Conservation (phyloP, 2,888 invertebrate species). For the Nymphalis polychloros region DNA sequence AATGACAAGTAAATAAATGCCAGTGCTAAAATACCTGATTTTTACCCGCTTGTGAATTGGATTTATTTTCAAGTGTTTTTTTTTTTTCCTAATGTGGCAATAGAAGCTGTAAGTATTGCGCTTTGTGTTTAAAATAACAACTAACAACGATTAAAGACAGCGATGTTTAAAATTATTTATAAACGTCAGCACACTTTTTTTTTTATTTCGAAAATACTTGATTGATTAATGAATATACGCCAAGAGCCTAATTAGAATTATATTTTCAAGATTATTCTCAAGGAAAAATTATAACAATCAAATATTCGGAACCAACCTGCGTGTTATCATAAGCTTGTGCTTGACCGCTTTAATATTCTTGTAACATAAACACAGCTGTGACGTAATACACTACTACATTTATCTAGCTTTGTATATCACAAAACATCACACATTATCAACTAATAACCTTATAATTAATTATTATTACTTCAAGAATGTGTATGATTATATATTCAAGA, state of each 20-base stretch:
- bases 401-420: background rate
- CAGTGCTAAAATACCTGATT: constrained; percentile 30
- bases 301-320: background rate
- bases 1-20: constrained; percentile 70
- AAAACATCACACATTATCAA: background rate
- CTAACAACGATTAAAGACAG: constrained; percentile 16
- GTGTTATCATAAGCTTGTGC: constrained; percentile 8
- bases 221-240: background rate
- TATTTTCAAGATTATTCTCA: background rate
- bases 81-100: constrained; percentile 62
- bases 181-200: background rate
- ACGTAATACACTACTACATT: constrained; percentile 22
- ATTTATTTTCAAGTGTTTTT: constrained; percentile 52
- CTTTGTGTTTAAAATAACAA: constrained; percentile 45
- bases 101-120: constrained; percentile 69
- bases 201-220: background rate
- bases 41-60: constrained; percentile 63
- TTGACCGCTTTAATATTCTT: constrained; percentile 17
- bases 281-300: background rate
- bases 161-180: too few species aligned
- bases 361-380: constrained; percentile 20
- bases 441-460: background rate
- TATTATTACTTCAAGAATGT: too few species aligned
- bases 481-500: too few species aligned
- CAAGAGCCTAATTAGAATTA: background rate